A percentile compares a stretch with the other conserved stretches of the same genome.
Conservation (phyloP, 2,113 vertebrate genomes). For the Emberiza fucata region DNA sequence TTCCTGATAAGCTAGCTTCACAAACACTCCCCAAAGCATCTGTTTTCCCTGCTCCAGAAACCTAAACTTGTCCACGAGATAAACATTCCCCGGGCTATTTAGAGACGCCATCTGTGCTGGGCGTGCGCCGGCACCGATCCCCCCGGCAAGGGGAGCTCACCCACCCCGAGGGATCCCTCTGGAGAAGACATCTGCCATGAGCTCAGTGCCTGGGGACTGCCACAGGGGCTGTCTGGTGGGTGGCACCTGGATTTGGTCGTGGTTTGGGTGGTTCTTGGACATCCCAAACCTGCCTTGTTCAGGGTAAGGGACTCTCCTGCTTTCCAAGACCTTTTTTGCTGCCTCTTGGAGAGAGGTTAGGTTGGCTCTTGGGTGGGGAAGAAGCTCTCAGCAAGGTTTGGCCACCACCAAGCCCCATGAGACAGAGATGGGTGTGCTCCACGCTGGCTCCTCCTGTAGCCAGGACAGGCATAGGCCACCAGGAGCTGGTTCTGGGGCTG, state of each 20-base stretch:
- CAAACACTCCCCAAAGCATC: conserved; percentile 37
- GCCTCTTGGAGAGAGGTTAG: not conserved
- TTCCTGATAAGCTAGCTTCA: conserved; percentile 4
- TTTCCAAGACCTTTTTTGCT: not conserved
- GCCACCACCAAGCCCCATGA: not conserved
- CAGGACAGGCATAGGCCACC: not conserved
- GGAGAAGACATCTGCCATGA: not conserved
- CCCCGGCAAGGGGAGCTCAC: not conserved
- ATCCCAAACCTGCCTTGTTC: not conserved
- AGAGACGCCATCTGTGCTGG: conserved; percentile 42
- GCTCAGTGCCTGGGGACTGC: not conserved
- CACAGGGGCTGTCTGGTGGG: not conserved
- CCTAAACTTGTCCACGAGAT: conserved; percentile 36
- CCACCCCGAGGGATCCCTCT: not conserved
- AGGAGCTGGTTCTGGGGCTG: not conserved
- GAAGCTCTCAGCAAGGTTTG: not conserved
- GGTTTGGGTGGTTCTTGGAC: not conserved
- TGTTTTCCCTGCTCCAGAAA: conserved; percentile 59
- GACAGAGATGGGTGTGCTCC: not conserved
- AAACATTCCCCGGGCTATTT: conserved; percentile 47
- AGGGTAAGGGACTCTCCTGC: not conserved
- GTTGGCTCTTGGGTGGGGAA: not conserved
- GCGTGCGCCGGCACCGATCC: fast-evolving
- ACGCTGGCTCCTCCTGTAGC: not conserved
- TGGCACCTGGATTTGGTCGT: not conserved